A percentile compares a stretch with the other conserved stretches of the same genome.
phyloP scores from a whole-genome alignment of 2,797 vertebrate species.

The Emydoidea blandingii region DNA sequence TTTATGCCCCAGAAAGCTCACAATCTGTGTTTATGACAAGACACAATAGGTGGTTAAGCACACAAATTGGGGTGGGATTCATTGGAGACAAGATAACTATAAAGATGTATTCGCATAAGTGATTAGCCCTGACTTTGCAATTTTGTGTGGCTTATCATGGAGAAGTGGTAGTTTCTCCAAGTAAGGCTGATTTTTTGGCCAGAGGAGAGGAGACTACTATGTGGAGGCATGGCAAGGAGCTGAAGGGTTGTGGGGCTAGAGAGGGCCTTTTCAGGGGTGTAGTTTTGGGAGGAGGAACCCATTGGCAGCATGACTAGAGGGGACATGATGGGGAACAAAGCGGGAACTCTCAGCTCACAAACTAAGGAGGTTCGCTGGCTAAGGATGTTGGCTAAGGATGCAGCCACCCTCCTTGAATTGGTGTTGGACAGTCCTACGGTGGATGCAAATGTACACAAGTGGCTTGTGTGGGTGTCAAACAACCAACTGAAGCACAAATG shows the following conservation, averaged over 20 bases:
- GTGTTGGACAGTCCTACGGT: background rate
- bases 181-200: background rate
- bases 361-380: background rate
- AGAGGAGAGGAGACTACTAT: background rate
- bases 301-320: background rate
- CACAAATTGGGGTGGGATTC: background rate
- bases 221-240: background rate
- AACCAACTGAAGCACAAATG: rapidly evolving
- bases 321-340: background rate
- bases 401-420: background rate
- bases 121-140: background rate
- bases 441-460: background rate
- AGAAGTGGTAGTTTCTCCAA: background rate
- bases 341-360: background rate
- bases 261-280: background rate
- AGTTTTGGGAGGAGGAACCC: background rate
- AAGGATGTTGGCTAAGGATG: background rate
- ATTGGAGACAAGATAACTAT: background rate
- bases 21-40: background rate
- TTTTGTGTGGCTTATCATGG: background rate
- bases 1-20: background rate
- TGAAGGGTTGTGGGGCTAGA: background rate
- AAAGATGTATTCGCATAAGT: background rate
- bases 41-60: background rate
- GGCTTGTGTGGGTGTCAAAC: rapidly evolving